Evolutionary conservation across 2,113 vertebrate genomes (phyloP).

Genomic region (Danionella cerebrum): DNA sequence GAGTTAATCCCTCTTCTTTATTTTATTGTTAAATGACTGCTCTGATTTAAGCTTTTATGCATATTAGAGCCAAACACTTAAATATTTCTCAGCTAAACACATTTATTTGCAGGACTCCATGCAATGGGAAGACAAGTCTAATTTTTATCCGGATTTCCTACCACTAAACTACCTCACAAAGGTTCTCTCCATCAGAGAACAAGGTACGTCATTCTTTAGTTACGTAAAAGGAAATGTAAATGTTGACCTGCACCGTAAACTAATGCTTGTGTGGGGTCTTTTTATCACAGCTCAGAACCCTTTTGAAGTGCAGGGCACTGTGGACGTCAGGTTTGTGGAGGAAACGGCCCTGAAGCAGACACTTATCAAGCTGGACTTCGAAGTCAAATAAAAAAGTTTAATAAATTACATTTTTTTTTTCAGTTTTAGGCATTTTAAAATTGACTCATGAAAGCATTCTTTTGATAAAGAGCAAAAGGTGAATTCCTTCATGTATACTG

Average conservation of each 20-base stretch:
- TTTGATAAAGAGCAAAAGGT: too few relatives aligned
- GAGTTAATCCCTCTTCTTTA: too few relatives aligned
- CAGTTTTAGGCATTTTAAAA: too few relatives aligned
- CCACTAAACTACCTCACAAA: conserved; percentile 81
- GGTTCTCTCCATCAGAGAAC: conserved; percentile 69
- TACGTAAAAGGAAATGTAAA: neutral
- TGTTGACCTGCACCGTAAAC: neutral
- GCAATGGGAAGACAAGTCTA: conserved; percentile 47
- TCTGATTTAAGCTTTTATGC: too few relatives aligned
- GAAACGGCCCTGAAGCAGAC: conserved; percentile 87
- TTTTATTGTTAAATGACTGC: too few relatives aligned
- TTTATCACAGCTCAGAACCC: conserved; percentile 22
- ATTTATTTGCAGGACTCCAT: conserved; percentile 59
- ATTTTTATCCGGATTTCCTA: conserved; percentile 73
- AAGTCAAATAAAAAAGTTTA: conserved; percentile 51
- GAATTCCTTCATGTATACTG: too few relatives aligned
- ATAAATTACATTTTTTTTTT: too few relatives aligned
- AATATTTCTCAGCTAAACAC: neutral
- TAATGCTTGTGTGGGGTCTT: neutral
- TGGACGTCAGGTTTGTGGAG: conserved; percentile 82
- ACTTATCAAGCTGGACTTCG: conserved; percentile 61
- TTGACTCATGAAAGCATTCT: too few relatives aligned
- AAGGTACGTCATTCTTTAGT: conserved; percentile 59
- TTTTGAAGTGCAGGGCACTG: conserved; percentile 64
- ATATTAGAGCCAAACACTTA: neutral